Conservation (phyloP, 2,888 invertebrate genomes). For the Perdita meconis region DNA sequence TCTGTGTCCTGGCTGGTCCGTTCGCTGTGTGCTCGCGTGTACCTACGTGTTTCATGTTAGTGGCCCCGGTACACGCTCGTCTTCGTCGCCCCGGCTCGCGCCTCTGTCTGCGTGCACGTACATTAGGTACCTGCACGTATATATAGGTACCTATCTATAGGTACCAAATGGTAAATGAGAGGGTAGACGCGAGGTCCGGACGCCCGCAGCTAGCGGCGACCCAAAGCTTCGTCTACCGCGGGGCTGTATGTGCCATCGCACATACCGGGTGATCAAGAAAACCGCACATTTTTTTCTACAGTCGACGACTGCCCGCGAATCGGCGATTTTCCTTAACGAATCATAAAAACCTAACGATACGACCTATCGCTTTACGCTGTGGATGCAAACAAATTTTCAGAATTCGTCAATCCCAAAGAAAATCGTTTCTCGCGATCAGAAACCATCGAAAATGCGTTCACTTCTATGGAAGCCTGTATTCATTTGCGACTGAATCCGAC, state of each 20-base stretch:
- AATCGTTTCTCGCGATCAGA: no score
- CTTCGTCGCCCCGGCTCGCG: conserved; percentile 58
- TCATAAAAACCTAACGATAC: background rate
- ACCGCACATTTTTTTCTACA: conserved; percentile 44
- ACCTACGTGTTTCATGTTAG: conserved; percentile 62
- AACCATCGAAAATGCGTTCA: no score
- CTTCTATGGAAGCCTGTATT: no score
- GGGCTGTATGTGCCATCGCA: conserved; percentile 79
- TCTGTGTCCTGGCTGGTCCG: conserved; percentile 42
- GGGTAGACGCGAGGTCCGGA: conserved; percentile 83
- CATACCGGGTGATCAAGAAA: conserved; percentile 79
- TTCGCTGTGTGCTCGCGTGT: conserved; percentile 46
- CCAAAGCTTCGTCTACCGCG: conserved; percentile 84
- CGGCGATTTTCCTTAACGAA: background rate
- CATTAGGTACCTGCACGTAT: conserved; percentile 71
- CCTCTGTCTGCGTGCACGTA: conserved; percentile 70
- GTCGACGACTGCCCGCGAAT: background rate
- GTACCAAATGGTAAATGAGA: conserved; percentile 84
- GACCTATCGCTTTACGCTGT: background rate
- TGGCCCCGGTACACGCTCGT: conserved; percentile 58
- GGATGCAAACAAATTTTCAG: no score
- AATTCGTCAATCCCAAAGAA: no score
- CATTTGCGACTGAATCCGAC: no score
- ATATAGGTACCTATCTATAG: conserved; percentile 83
- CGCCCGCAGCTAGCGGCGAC: conserved; percentile 84